A percentile compares a stretch with the other conserved stretches of the same genome.
These are phyloP conservation scores for Aquatica leii DNA, from an alignment of 2,888 invertebrate species.

Conservation along the genomic window DNA sequence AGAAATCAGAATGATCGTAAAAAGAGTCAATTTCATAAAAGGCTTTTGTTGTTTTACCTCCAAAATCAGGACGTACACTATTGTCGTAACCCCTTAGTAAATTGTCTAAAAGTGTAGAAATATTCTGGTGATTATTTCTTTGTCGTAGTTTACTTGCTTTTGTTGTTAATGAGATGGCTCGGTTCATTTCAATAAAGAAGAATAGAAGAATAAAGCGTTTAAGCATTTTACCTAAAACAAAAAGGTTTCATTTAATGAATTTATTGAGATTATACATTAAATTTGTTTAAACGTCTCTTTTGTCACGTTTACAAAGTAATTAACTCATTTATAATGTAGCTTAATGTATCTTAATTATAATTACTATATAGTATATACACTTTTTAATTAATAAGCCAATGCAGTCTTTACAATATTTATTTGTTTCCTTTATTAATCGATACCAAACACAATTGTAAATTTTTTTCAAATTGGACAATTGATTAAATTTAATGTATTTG, in stretches of 20 bases:
- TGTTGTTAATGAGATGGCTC: slow-evolving; percentile 34
- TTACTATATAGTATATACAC: no score
- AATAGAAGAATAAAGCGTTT: slow-evolving; percentile 22
- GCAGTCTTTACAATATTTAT: no score
- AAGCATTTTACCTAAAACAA: slow-evolving; percentile 33
- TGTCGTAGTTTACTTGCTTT: slow-evolving; percentile 53
- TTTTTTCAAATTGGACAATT: no score
- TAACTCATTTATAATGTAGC: no score
- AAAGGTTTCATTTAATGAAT: background rate
- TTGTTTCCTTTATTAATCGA: no score
- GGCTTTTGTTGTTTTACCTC: slow-evolving; percentile 64
- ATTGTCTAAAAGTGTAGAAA: slow-evolving; percentile 77
- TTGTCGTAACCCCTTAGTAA: slow-evolving; percentile 82
- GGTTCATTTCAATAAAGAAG: slow-evolving; percentile 20
- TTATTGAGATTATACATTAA: background rate
- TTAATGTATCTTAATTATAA: no score
- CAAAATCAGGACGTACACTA: slow-evolving; percentile 80
- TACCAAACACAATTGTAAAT: no score
- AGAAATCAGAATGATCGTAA: no score
- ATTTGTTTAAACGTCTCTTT: no score
- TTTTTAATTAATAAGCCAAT: no score
- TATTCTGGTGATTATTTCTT: slow-evolving; percentile 75
- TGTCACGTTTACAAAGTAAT: no score
- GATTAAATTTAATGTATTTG: no score
- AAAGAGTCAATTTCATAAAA: slow-evolving; percentile 13